phyloP scores from a whole-genome alignment of 2,113 vertebrate species.

The Lipophrys pholis region DNA sequence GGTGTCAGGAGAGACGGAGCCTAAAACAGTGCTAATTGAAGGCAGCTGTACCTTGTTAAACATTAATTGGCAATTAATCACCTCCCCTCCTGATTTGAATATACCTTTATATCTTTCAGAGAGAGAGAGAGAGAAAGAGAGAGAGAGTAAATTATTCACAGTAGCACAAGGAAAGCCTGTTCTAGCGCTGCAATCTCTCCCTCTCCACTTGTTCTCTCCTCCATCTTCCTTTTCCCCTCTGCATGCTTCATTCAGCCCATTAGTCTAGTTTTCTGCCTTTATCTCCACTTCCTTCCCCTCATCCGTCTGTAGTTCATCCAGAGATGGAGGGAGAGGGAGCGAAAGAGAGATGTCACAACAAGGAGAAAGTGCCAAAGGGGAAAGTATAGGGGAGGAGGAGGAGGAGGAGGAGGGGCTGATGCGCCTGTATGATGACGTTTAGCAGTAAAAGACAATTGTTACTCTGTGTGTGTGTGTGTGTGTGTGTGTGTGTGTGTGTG shows the following conservation, averaged over 20 bases:
- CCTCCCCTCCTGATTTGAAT: slow-evolving; percentile 40
- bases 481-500: too few species aligned
- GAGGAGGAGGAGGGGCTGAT: slow-evolving; percentile 16
- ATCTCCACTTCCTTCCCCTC: slow-evolving; percentile 61
- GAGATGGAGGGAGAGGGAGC: slow-evolving; percentile 30
- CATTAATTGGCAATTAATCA: slow-evolving; percentile 86
- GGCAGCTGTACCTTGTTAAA: slow-evolving; percentile 85
- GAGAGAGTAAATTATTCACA: slow-evolving; percentile 65
- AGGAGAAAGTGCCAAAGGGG: slow-evolving; percentile 47
- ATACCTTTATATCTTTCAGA: slow-evolving; percentile 66
- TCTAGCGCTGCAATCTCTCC: slow-evolving; percentile 24
- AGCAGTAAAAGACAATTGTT: neutral
- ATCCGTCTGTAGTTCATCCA: slow-evolving; percentile 44
- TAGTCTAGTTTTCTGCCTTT: slow-evolving; percentile 72
- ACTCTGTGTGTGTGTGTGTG: neutral
- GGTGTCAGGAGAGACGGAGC: slow-evolving; percentile 34
- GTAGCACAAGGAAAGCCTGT: slow-evolving; percentile 53
- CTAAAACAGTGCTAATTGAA: slow-evolving; percentile 81
- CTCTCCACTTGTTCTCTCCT: slow-evolving; percentile 30
- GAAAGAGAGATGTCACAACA: slow-evolving; percentile 55
- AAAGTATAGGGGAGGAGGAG: slow-evolving; percentile 1
- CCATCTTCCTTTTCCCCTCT: slow-evolving; percentile 45
- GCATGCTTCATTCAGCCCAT: slow-evolving; percentile 51
- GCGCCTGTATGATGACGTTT: slow-evolving; percentile 10
- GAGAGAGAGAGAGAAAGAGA: slow-evolving; percentile 4